These are phyloP conservation scores for Leucoraja erinaceus DNA, from an alignment of 2,113 vertebrate genomes.

Conservation along the genomic window DNA sequence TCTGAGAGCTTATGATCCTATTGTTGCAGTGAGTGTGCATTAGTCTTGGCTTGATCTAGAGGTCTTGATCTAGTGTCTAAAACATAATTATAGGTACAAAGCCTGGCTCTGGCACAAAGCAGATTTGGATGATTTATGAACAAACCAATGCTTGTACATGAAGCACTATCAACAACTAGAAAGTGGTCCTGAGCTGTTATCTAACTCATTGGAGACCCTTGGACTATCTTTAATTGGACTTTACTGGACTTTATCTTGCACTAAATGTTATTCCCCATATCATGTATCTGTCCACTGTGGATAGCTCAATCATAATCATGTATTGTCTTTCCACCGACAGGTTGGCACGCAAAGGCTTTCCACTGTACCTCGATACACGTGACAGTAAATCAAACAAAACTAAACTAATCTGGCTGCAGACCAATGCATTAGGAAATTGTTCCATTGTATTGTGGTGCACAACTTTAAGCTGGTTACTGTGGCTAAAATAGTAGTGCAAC, in stretches of 20 bases:
- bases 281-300: too few species aligned
- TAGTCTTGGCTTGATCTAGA: not conserved
- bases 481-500: not conserved
- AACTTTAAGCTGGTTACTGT: not conserved
- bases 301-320: too few species aligned
- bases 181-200: too few species aligned
- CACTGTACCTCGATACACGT: too few species aligned
- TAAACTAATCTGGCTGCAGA: not conserved
- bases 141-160: not conserved
- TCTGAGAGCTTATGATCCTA: not conserved
- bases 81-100: not conserved
- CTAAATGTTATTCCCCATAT: too few species aligned
- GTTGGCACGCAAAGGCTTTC: too few species aligned
- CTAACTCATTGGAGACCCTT: too few species aligned
- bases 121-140: too few species aligned
- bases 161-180: not conserved
- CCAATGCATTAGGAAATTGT: not conserved
- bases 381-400: too few species aligned
- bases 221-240: too few species aligned
- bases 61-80: not conserved
- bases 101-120: not conserved
- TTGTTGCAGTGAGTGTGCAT: not conserved
- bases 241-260: too few species aligned
- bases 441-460: not conserved
- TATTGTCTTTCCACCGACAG: too few species aligned